These are phyloP conservation scores for Diorhabda sublineata DNA, from an alignment of 1,140 invertebrate genomes.

Conservation along the genomic window DNA sequence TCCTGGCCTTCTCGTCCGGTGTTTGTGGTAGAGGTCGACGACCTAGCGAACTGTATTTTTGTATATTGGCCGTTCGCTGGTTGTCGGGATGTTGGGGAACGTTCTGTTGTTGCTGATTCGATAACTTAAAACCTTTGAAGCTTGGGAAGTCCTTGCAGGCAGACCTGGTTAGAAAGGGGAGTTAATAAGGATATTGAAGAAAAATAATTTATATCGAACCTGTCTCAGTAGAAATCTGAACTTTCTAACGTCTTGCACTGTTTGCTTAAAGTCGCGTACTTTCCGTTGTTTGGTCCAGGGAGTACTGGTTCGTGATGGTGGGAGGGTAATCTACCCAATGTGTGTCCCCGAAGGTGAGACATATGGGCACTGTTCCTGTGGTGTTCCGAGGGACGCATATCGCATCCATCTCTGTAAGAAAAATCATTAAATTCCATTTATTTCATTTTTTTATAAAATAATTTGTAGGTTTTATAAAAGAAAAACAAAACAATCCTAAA, in stretches of 20 bases:
- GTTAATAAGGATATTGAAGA: neutral
- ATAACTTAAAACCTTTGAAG: conserved; percentile 48
- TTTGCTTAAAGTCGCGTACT: conserved; percentile 87
- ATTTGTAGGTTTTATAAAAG: too few species aligned
- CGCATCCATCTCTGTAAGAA: conserved; percentile 47
- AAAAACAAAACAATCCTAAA: too few species aligned
- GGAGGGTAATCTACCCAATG: conserved; percentile 52
- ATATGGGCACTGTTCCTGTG: conserved; percentile 41
- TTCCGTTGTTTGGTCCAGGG: conserved; percentile 63
- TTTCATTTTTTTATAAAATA: conserved; percentile 7
- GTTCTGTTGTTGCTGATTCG: conserved; percentile 38
- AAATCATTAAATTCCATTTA: conserved; percentile 18
- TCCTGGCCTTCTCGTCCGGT: conserved; percentile 45
- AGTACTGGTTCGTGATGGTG: conserved; percentile 47
- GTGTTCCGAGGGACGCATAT: conserved; percentile 48
- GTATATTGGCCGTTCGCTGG: conserved; percentile 43
- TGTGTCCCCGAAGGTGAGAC: conserved; percentile 49
- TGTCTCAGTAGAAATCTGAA: conserved; percentile 89
- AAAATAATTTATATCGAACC: conserved; percentile 25
- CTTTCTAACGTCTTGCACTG: conserved; percentile 93
- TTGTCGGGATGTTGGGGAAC: conserved; percentile 21
- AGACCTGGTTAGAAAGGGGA: conserved; percentile 32
- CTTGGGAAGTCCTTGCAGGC: conserved; percentile 50
- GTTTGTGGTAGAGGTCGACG: conserved; percentile 46
- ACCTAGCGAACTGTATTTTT: conserved; percentile 45